phyloP scores from a whole-genome alignment of 2,888 invertebrate genomes.

The Nebria brevicollis region DNA sequence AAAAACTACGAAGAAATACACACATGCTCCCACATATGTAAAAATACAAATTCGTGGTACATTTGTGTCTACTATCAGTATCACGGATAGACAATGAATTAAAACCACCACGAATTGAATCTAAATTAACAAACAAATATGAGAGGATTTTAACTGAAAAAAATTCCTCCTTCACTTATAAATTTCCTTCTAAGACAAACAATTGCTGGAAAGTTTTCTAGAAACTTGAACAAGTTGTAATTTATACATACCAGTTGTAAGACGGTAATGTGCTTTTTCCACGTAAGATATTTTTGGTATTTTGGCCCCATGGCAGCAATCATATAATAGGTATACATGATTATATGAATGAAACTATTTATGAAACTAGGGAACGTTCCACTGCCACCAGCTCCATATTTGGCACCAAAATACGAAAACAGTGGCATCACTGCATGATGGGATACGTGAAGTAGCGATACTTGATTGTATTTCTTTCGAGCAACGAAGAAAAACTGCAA shows the following conservation, averaged over 20 bases:
- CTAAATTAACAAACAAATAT: neutral
- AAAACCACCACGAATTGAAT: neutral
- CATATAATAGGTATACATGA: slow-evolving; percentile 95
- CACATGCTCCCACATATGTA: neutral
- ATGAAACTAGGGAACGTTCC: slow-evolving; percentile 92
- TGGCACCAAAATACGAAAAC: slow-evolving; percentile 82
- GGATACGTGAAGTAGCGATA: slow-evolving; percentile 93
- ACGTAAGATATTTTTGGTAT: slow-evolving; percentile 90
- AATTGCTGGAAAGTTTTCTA: neutral
- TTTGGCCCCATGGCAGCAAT: slow-evolving; percentile 89
- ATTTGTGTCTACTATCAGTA: neutral
- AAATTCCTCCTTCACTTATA: too few relatives aligned
- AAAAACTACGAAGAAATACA: neutral
- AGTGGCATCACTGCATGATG: slow-evolving; percentile 98
- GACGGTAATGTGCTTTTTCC: slow-evolving; percentile 93
- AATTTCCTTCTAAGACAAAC: too few relatives aligned
- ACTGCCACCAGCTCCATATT: slow-evolving; percentile 80
- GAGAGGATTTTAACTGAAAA: too few relatives aligned
- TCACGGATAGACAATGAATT: neutral
- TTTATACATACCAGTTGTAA: slow-evolving; percentile 80
- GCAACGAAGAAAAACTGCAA: slow-evolving; percentile 87
- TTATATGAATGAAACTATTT: slow-evolving; percentile 93
- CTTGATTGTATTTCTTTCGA: slow-evolving; percentile 93
- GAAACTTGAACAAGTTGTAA: neutral
- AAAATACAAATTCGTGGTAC: neutral